Conservation (phyloP, 2,888 invertebrate species). For the Drosophila aldrichi region DNA sequence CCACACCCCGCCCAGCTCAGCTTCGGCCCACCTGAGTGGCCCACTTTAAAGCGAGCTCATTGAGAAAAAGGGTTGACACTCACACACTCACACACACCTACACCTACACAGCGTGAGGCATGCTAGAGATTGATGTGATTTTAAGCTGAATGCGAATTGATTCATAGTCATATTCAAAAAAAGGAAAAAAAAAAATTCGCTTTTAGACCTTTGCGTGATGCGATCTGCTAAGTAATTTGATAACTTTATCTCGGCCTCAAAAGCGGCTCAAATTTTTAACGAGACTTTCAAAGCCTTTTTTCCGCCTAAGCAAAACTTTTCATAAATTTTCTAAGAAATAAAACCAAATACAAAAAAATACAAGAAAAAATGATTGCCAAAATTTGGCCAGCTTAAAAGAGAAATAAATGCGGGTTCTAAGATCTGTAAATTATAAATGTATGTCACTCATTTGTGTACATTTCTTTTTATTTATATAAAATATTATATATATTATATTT, state of each 20-base stretch:
- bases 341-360: background rate
- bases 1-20: conserved; percentile 5
- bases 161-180: conserved; percentile 47
- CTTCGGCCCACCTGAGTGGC: conserved; percentile 1
- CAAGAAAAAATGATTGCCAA: background rate
- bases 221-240: conserved; percentile 24
- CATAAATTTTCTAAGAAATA: background rate
- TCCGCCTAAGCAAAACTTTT: background rate
- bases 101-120: background rate
- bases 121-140: conserved; percentile 53
- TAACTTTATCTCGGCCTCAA: conserved; percentile 11
- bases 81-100: background rate
- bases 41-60: conserved; percentile 11
- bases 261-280: conserved; percentile 1
- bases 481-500: no score
- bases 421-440: no score
- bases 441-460: no score
- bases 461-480: no score
- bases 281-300: conserved; percentile 4
- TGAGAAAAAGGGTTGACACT: conserved; percentile 39
- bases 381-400: background rate
- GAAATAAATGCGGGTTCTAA: no score
- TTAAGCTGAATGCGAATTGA: conserved; percentile 60
- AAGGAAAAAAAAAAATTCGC: no score
- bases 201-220: conserved; percentile 15